Conservation (phyloP, 2,797 vertebrate species). For the Pseudochirops corinnae region DNA sequence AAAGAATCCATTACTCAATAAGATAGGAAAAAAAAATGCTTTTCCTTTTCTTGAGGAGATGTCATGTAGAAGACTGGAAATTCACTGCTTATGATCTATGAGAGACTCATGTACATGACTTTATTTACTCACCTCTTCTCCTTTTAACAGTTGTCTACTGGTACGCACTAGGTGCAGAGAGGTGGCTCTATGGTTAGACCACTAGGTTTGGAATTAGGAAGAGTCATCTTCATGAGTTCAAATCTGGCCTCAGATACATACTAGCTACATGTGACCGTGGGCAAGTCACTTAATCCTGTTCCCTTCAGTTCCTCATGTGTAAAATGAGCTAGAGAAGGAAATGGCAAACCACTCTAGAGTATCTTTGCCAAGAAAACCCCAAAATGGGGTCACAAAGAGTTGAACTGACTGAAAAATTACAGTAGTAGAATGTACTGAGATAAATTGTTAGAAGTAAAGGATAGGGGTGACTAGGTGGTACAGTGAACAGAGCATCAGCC, state of each 20-base stretch:
- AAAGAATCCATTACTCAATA: constrained; percentile 53
- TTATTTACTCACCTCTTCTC: neutral
- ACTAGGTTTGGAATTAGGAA: neutral
- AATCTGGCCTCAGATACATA: neutral
- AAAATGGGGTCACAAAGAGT: neutral
- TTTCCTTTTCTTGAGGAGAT: neutral
- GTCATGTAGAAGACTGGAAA: neutral
- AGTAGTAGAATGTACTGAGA: constrained; percentile 17
- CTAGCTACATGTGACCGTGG: neutral
- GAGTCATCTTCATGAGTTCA: neutral
- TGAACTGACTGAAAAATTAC: neutral
- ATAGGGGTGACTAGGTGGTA: too few species aligned
- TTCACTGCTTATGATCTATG: constrained; percentile 27
- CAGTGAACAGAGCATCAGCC: too few species aligned
- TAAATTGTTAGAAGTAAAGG: neutral
- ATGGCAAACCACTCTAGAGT: neutral
- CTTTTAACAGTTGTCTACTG: constrained; percentile 11
- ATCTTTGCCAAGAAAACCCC: neutral
- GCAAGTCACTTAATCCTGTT: neutral
- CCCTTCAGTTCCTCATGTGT: neutral
- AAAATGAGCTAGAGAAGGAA: neutral
- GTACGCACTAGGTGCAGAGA: neutral
- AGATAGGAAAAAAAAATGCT: constrained; percentile 25
- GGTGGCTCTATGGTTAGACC: neutral
- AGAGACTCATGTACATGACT: constrained; percentile 44